Evolutionary conservation across 2,888 invertebrate species (phyloP), one percentile per base, ranked within the genome.

Genomic region (Pheosia tremula): DNA sequence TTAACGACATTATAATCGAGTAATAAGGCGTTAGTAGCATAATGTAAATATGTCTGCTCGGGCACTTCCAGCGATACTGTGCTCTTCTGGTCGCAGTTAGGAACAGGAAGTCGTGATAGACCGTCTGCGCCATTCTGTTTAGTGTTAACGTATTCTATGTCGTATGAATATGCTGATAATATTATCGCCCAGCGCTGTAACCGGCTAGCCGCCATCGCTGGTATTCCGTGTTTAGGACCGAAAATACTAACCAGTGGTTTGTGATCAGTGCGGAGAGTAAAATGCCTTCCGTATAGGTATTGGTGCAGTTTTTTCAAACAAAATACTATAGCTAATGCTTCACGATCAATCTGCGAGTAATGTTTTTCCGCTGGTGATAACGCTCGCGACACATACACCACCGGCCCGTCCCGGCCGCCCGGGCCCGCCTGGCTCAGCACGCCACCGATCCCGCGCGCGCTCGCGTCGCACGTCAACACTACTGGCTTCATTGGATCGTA

Each of bases 251-350:
- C 45, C 6, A 50, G n/a, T 6, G 50, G 50, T 6, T 50, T 50
- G n/a, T 50, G 50, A 6, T 50, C 50, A 6, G 39, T 39, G 39
- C 39, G 39, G 3, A 58, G 24, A 4, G 24, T 9, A 52, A 58
- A 58, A 4, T 52, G 41, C 9, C 54, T 57, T 0, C 57, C 57
- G 10, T 61, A 57, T 11, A 61, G 8, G 11, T 58, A 58, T 13
- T 50, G 58, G 37, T 54, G 52, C 6, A 59, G 50, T 24, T 58
- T 58, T 5, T 47, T 49, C 5, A 57, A 41, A 10, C 53, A 58
- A 36, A 58, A 61, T 0, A 61, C 24, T 3, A 61, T 61, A 1
- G 62, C 56, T 10, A 62, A 43, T 4, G 58, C 56, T 13, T 62
- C 58, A n/a, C 53, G 52, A 10, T 62, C 52, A 3, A 62, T 56